Evolutionary conservation across 2,797 vertebrate species (phyloP).

Genomic region (Neosilurus mollespiculum): DNA sequence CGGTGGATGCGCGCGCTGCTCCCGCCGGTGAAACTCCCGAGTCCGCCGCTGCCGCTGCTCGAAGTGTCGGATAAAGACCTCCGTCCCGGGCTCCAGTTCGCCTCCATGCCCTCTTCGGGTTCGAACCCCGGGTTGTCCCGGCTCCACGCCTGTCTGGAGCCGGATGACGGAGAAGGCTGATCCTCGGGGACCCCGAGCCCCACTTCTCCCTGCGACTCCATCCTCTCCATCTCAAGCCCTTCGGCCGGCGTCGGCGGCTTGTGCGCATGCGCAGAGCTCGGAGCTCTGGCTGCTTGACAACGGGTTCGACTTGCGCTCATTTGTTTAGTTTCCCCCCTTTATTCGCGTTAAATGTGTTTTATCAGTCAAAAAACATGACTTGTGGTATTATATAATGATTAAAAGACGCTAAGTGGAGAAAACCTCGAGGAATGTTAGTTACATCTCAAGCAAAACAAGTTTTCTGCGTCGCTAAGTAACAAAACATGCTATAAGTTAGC

Average conservation of each 20-base stretch:
- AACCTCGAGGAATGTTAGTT: neutral
- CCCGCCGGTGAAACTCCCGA: slow-evolving; percentile 68
- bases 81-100: slow-evolving; percentile 84
- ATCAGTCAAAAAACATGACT: neutral
- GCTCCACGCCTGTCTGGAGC: slow-evolving; percentile 93
- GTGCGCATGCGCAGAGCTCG: slow-evolving; percentile 27
- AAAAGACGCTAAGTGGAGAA: neutral
- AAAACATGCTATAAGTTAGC: neutral
- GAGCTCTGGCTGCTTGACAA: slow-evolving; percentile 37
- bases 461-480: neutral
- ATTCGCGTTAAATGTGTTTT: neutral
- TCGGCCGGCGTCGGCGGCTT: slow-evolving; percentile 62
- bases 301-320: slow-evolving; percentile 50
- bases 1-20: slow-evolving; percentile 70
- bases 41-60: slow-evolving; percentile 72
- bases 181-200: slow-evolving; percentile 67
- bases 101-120: slow-evolving; percentile 87
- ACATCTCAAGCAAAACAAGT: neutral
- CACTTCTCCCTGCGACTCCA: slow-evolving; percentile 73
- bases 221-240: slow-evolving; percentile 80
- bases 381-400: neutral
- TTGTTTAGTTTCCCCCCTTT: neutral
- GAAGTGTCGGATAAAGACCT: slow-evolving; percentile 76
- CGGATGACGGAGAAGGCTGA: slow-evolving; percentile 80
- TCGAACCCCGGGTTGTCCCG: slow-evolving; percentile 94